Base-by-base conservation (phyloP, 2,113 vertebrate species). In the Anolis sagrei region DNA sequence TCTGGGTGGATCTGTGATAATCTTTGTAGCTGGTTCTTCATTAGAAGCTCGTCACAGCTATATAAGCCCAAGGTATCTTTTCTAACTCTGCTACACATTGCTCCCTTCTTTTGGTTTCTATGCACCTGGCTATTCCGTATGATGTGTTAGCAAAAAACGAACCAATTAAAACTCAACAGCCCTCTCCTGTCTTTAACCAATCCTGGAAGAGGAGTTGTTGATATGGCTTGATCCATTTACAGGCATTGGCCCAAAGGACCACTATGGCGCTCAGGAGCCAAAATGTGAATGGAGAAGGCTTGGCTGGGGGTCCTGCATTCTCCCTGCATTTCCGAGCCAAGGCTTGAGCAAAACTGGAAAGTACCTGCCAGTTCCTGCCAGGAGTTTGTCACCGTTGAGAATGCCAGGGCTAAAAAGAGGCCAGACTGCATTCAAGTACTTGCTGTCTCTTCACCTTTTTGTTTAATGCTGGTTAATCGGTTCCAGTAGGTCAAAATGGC, bases 321-420 rank as follows among this genome's bases (percentile, higher is more conserved):
- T 49, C 16, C 68, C 44, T 21, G 4, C 6, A 79, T 27, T n/a
- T 5, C 32, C 1, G 0, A 79, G 25, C 66, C 76, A 81, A 66
- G 16, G n/a, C 49, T 79, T 87, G 61, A 25, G 18, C 25, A 48
- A 25, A 70, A 39, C 0, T 1, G 77, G 79, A 89, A 62, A 89
- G 81, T 66, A 83, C 85, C 92, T 87, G 76, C n/a, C n/a, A n/a
- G n/a, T n/a, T n/a, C n/a, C n/a, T n/a, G n/a, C 80, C 76, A 58
- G 0, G 13, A 44, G 58, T 88, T 91, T 88, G 74, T 93, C 91
- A 90, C 89, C 89, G 34, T 44, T 4, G 75, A 89, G 48, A 16
- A 49, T 82, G 89, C 78, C 69, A 92, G 89, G 51, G 36, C 88
- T 79, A 29, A 85, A 90, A 89, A 80, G 54, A 73, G 39, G 62